Base-by-base conservation (phyloP, 2,113 vertebrate genomes). In the Gavialis gangeticus region DNA sequence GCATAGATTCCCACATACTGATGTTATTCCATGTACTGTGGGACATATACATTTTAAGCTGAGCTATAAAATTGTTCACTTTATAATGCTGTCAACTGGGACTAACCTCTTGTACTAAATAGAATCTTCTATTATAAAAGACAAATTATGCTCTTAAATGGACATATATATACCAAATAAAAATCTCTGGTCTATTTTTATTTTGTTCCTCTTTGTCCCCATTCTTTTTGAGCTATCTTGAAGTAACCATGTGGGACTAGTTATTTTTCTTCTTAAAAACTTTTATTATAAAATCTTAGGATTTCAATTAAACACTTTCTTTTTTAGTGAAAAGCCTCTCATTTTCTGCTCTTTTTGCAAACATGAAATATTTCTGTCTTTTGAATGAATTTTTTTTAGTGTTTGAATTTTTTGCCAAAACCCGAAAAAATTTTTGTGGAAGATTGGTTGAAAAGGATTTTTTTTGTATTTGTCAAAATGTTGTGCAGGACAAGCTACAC, bases 401-500 rank as follows among this genome's bases (percentile, higher is more conserved):
- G 95, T 94, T 92, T 94, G 95, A 97, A 96, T 95, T 96, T 96
- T 90, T 96, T 88, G 93, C 96, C 93, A 96, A 96, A 96, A 95
- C 93, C 46, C 46, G 94, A 46, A 88, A 95, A 87, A 10, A 85
- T 90, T 93, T 94, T 64, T 78, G 71, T 93, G 80, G 90, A 82
- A 95, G 93, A 94, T 69, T 92, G 93, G 96, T 95, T 90, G 80
- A 60, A 95, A 93, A 87, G 80, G 87, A 95, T 94, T 95, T 96
- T 91, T 88, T 92, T 84, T 94, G 90, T 90, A 95, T 96, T 95
- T 96, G 96, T 97, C 95, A 97, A 96, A 96, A 96, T 96, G 94
- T 85, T 96, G 94, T 95, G 96, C 94, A 96, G 96, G 96, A 96
- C 96, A 97, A 96, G 89, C 96, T 91, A 94, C 96, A 95, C 94